These are phyloP conservation scores for Gasterosteus nipponicus DNA, from an alignment of 2,113 vertebrate species.

Conservation along the genomic window DNA sequence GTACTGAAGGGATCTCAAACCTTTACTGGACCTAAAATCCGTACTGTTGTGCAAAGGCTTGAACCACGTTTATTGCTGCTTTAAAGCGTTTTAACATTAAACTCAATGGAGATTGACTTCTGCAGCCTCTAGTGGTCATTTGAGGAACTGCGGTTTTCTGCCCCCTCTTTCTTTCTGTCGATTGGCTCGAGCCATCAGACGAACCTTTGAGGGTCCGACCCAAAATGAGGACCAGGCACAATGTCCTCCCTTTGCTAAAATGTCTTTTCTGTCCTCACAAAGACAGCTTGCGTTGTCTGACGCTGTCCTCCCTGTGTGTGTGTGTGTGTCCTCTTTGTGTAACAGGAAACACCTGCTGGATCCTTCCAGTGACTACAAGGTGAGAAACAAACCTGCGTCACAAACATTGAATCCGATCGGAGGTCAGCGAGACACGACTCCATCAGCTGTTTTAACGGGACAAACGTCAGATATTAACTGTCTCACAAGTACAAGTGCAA, in stretches of 20 bases:
- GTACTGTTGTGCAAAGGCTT: too few relatives aligned
- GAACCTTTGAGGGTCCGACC: too few relatives aligned
- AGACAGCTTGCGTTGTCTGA: not conserved
- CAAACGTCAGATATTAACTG: not conserved
- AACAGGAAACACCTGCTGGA: conserved; percentile 78
- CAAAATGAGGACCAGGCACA: not conserved
- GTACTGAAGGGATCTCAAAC: not conserved
- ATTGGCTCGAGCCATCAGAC: too few relatives aligned
- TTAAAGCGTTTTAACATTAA: too few relatives aligned
- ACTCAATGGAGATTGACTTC: not conserved
- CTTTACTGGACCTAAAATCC: too few relatives aligned
- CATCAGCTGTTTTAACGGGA: not conserved
- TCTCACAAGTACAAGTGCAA: not conserved
- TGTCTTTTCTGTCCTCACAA: not conserved
- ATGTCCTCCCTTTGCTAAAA: not conserved
- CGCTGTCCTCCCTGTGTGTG: conserved; percentile 43
- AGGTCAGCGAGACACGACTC: not conserved
- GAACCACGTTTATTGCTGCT: too few relatives aligned
- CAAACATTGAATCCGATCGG: not conserved
- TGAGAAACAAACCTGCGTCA: conserved; percentile 47
- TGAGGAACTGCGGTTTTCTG: not conserved
- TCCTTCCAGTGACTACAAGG: conserved; percentile 75
- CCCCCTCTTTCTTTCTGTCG: not conserved
- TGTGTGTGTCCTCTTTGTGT: conserved; percentile 52
- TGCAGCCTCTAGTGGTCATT: not conserved